Base-by-base conservation (phyloP, 1,140 invertebrate species). In the Meteorus sp. region DNA sequence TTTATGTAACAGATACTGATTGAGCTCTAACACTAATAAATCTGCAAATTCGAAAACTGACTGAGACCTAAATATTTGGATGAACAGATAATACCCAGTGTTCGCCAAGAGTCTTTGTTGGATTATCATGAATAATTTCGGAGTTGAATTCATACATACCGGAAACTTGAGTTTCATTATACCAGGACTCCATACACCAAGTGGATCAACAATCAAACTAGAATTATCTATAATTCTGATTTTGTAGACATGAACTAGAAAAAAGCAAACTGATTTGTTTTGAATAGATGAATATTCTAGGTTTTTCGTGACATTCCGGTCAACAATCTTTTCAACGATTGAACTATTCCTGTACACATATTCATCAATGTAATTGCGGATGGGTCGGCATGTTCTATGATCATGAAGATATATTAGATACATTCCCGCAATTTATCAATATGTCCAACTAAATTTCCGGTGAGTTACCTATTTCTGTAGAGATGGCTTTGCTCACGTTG, bases 151-250 rank as follows among this genome's bases (percentile, higher is more conserved):
- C n/a, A 33, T 39, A 41, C 29, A 66, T 0, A 66, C 57, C 1
- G 75, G 69, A 27, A 41, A 51, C 9, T 63, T 66, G 0, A 74
- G 25, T 17, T 60, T 56, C n/a, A 47, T 45, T 4, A 60, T 57
- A 8, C 67, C 66, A 1, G 76, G 75, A 48, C 63, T 74, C 79
- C 78, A 80, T 2, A 65, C 67, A 2, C 77, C 76, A 47, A 79
- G 61, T 44, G 62, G 66, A 20, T 75, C 66, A 0, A 69, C 62
- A 1, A 77, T 65, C 2, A 81, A 45, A 45, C 73, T 78, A 0
- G 71, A 64, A 43, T 80, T 79, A 4, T 73, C 71, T 3, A 59
- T 63, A 0, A 70, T 56, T 2, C 78, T 68, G 19, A 80, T 77
- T 29, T 80, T 79, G 39, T 78, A 80, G 0, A 71, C 65, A 1